Evolutionary conservation across 64 coral and sea anemone species (phyloP), one percentile per base, ranked within the genome.

Genomic region (Montipora capricornis): DNA sequence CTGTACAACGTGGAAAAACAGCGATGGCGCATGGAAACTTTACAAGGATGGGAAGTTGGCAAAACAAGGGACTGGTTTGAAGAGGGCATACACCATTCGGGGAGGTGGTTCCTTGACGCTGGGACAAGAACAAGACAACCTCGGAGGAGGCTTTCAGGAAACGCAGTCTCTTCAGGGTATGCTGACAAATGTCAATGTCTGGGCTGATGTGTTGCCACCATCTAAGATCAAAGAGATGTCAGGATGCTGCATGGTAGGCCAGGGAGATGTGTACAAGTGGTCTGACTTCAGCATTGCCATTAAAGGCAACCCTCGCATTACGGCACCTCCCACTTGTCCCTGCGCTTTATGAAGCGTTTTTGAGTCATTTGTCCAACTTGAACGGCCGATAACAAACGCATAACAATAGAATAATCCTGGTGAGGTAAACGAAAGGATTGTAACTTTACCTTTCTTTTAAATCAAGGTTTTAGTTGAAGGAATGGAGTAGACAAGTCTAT

Each of bases 21-120:
- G 8, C 5, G 52, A 59, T 49, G 80, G 80, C 6, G 44, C 19
- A 11, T 83, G 62, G 20, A 83, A 83, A 58, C 20, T 83, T 5
- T 83, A 83, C 51, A 83, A 60, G 52, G 80, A 83, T 83, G 80
- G 80, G 61, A 16, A 15, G 11, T 64, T 64, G 61, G 61, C 61
- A 64, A 64, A 64, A 64, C 1, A 64, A 64, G 61, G 61, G 1
- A 15, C 6, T 64, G 61, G 61, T 16, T 16, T 64, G 14, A 64
- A 64, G 61, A 64, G 3, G 14, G 61, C 11, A 64, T 64, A 64
- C 14, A 64, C 61, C 61, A 64, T 64, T 15, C 61, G 61, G 61
- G 61, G 61, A 12, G 61, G 61, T 64, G 61, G 61, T 64, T 64
- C 61, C 61, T 64, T 64, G 61, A 64, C 61, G 1, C 61, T 64